Conservation (phyloP, 2,888 invertebrate genomes). For the Stenichneumon culpator region DNA sequence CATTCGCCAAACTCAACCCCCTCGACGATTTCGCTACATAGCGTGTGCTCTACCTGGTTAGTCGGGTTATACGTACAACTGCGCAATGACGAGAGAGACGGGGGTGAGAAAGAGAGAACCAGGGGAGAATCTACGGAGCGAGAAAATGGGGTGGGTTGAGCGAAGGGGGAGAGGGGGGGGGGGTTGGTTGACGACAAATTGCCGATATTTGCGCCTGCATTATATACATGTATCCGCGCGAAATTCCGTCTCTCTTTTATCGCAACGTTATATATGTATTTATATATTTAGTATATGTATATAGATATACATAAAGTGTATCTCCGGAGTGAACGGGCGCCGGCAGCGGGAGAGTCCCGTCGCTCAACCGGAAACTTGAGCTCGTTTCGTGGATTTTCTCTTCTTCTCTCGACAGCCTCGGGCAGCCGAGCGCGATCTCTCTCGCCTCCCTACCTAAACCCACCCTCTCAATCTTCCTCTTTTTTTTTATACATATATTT, state of each 20-base stretch:
- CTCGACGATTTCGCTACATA: constrained; percentile 19
- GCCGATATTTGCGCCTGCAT: constrained; percentile 55
- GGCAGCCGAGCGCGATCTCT: constrained; percentile 26
- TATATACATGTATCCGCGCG: constrained; percentile 28
- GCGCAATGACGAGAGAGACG: constrained; percentile 26
- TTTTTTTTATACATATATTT: constrained; percentile 34
- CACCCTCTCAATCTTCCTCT: too few species aligned
- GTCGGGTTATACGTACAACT: constrained; percentile 42
- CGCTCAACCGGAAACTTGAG: constrained; percentile 44
- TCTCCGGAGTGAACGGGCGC: not conserved
- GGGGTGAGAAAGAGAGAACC: not conserved
- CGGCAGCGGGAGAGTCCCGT: constrained; percentile 26
- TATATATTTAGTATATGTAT: not conserved
- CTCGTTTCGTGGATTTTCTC: constrained; percentile 52
- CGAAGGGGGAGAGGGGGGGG: not conserved
- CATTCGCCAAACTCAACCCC: constrained; percentile 12
- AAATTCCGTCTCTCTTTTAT: constrained; percentile 11
- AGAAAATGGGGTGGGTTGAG: not conserved
- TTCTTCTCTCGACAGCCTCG: constrained; percentile 58
- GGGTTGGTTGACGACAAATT: constrained; percentile 48
- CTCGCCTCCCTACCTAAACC: too few species aligned
- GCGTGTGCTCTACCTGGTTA: constrained; percentile 22
- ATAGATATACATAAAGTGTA: constrained; percentile 19
- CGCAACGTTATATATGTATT: not conserved
- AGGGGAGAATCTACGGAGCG: not conserved